These are phyloP conservation scores for Sphaeramia orbicularis DNA, from an alignment of 2,797 vertebrate genomes.

Conservation along the genomic window DNA sequence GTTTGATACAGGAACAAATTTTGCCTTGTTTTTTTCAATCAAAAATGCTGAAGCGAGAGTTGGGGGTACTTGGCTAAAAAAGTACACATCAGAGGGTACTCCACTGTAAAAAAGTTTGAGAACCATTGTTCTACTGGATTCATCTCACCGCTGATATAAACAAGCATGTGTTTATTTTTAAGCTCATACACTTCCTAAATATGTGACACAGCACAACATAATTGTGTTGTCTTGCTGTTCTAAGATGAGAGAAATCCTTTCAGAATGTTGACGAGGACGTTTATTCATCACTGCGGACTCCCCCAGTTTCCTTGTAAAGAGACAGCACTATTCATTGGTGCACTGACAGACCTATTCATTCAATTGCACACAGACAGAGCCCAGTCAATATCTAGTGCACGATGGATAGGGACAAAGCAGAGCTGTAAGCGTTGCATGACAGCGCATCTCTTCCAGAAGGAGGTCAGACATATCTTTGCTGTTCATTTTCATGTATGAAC, in stretches of 20 bases:
- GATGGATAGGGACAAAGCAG: slow-evolving; percentile 12
- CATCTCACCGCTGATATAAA: slow-evolving; percentile 9
- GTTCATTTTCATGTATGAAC: slow-evolving; percentile 28
- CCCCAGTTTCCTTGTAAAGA: slow-evolving; percentile 19
- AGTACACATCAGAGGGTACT: no score
- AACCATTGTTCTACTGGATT: not conserved
- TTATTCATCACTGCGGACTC: slow-evolving; percentile 44
- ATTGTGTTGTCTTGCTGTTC: slow-evolving; percentile 11
- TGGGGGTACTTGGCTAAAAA: no score
- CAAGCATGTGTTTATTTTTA: not conserved
- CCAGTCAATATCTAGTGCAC: slow-evolving; percentile 25
- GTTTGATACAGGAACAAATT: no score
- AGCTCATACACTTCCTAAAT: slow-evolving; percentile 5
- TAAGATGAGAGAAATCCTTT: slow-evolving; percentile 36
- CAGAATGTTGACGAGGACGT: slow-evolving; percentile 15
- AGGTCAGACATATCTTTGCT: slow-evolving; percentile 15
- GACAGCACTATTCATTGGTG: slow-evolving; percentile 34
- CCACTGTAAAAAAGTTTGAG: no score
- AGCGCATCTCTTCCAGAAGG: slow-evolving; percentile 5
- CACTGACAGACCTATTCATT: slow-evolving; percentile 35
- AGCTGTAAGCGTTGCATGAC: not conserved
- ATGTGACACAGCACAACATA: slow-evolving; percentile 6
- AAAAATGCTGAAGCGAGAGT: no score
- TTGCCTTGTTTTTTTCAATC: no score
- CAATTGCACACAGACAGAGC: slow-evolving; percentile 27